Evolutionary conservation across 2,888 invertebrate species (phyloP).

Genomic region (Hyles lineata): DNA sequence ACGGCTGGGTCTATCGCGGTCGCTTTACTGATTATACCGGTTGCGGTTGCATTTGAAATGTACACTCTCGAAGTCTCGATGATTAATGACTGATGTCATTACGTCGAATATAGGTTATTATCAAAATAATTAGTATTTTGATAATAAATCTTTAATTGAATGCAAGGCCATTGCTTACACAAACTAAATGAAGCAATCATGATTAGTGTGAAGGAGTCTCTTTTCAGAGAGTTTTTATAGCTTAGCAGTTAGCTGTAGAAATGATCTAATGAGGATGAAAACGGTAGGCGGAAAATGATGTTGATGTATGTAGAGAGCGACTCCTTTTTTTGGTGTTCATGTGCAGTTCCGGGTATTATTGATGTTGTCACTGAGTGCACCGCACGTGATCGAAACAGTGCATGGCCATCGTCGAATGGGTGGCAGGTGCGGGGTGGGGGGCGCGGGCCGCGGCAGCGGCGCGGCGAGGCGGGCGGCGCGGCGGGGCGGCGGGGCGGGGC

Average conservation of each 20-base stretch:
- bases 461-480: constrained; percentile 60
- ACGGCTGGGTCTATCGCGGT: too few species aligned
- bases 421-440: constrained; percentile 52
- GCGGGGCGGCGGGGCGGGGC: constrained; percentile 43
- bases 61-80: too few species aligned
- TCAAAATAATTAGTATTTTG: too few species aligned
- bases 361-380: constrained; percentile 48
- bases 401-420: constrained; percentile 60
- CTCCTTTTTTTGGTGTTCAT: not conserved
- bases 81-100: too few species aligned
- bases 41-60: too few species aligned
- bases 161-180: too few species aligned
- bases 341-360: constrained; percentile 21
- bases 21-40: too few species aligned
- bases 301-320: not conserved
- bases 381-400: constrained; percentile 78
- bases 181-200: too few species aligned
- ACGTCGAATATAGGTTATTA: too few species aligned
- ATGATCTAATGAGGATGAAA: too few species aligned
- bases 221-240: not conserved
- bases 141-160: too few species aligned
- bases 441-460: constrained; percentile 69
- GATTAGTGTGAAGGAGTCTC: too few species aligned
- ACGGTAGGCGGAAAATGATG: not conserved
- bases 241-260: not conserved